phyloP scores from a whole-genome alignment of 2,888 invertebrate species.

The Microplitis manilae region DNA sequence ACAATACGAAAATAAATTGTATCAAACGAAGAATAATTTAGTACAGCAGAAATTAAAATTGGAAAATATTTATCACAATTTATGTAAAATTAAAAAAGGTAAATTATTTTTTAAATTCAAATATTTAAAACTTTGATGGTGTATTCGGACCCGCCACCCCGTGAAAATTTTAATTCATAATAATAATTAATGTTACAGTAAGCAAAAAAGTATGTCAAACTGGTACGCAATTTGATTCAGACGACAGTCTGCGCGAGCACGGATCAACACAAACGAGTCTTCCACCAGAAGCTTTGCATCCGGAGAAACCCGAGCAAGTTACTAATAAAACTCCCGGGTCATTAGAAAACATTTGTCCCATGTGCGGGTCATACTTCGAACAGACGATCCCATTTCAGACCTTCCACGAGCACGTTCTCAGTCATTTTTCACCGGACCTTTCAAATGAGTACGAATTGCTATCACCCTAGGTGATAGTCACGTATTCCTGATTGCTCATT shows the following conservation, averaged over 20 bases:
- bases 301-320: conserved; percentile 61
- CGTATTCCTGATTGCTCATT: no score
- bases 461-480: neutral
- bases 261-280: conserved; percentile 64
- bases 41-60: conserved; percentile 78
- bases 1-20: conserved; percentile 77
- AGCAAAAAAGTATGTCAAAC: conserved; percentile 63
- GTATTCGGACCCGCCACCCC: no score
- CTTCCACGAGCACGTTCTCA: conserved; percentile 84
- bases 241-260: conserved; percentile 61
- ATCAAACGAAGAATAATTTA: conserved; percentile 77
- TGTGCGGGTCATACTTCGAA: conserved; percentile 80
- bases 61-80: conserved; percentile 70
- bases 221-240: conserved; percentile 63
- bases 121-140: no score
- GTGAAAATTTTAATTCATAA: no score
- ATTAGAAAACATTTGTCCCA: conserved; percentile 78
- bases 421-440: conserved; percentile 79
- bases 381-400: conserved; percentile 76
- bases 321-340: conserved; percentile 51
- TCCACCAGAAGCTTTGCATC: conserved; percentile 49
- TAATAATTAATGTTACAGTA: conserved; percentile 49
- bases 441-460: conserved; percentile 46
- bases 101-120: conserved; percentile 46
- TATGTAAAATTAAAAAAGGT: conserved; percentile 71